These are phyloP conservation scores for Macroramphosus scolopax DNA, from an alignment of 2,797 vertebrate species.

Conservation along the genomic window DNA sequence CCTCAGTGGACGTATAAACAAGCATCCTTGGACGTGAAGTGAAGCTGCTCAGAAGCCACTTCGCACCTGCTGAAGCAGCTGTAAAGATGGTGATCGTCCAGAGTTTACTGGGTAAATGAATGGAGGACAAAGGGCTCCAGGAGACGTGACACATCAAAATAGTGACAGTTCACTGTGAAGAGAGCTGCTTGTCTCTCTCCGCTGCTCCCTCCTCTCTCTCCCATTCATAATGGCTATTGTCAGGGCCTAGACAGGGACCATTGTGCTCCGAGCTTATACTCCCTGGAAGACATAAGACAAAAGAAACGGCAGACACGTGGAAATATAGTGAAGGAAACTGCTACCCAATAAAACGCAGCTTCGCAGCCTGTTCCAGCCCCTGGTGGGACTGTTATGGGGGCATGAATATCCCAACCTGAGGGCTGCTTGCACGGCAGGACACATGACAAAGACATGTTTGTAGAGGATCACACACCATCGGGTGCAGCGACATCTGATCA, in stretches of 20 bases:
- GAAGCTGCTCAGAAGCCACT: no score
- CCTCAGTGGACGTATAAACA: constrained; percentile 26
- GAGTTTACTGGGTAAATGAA: constrained; percentile 29
- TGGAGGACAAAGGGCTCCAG: constrained; percentile 34
- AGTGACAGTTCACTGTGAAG: constrained; percentile 43
- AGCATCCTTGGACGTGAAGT: no score
- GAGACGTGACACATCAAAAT: constrained; percentile 40
- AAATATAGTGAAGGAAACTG: constrained; percentile 17
- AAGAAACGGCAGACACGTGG: constrained; percentile 43
- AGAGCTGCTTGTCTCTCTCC: constrained; percentile 44
- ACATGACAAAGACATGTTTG: no score
- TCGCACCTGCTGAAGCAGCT: no score
- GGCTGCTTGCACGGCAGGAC: no score
- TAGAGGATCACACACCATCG: no score
- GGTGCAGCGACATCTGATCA: no score
- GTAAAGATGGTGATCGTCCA: no score
- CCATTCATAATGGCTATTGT: constrained; percentile 73
- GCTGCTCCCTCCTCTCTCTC: constrained; percentile 28
- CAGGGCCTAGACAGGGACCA: constrained; percentile 63
- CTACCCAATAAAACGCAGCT: no score
- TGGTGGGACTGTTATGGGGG: no score
- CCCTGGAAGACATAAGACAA: constrained; percentile 57
- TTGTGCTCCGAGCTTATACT: constrained; percentile 65
- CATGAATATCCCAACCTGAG: no score
- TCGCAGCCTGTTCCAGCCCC: no score